phyloP scores from a whole-genome alignment of 2,888 invertebrate species.

The Stenoptilia bipunctidactyla region DNA sequence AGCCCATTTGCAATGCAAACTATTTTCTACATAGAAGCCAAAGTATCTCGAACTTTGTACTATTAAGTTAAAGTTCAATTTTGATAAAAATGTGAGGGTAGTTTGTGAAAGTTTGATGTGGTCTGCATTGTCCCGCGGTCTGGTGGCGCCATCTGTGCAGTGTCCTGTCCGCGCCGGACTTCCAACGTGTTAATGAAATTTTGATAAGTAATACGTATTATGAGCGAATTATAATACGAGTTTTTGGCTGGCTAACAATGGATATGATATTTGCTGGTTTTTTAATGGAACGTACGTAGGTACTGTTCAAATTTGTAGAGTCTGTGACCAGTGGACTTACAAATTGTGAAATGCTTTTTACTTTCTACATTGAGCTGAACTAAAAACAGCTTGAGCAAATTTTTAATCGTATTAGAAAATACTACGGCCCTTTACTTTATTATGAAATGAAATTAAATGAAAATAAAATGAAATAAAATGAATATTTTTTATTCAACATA shows the following conservation, averaged over 20 bases:
- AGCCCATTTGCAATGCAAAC: not conserved
- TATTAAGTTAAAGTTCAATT: not conserved
- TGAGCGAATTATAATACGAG: slow-evolving; percentile 19
- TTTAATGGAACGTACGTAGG: not conserved
- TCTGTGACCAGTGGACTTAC: too few species aligned
- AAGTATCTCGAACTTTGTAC: not conserved
- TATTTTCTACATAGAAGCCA: not conserved
- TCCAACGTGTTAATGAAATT: slow-evolving; percentile 50
- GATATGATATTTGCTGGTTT: not conserved
- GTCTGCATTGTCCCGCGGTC: slow-evolving; percentile 54
- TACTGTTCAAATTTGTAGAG: too few species aligned
- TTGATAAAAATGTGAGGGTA: not conserved
- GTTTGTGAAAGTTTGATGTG: slow-evolving; percentile 17
- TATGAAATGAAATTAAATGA: too few species aligned
- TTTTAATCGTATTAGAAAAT: too few species aligned
- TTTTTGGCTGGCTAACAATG: not conserved
- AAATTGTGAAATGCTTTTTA: too few species aligned
- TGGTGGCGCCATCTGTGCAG: slow-evolving; percentile 54
- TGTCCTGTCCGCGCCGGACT: slow-evolving; percentile 30
- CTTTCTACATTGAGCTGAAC: too few species aligned
- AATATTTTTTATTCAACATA: too few species aligned
- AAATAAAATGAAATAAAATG: too few species aligned
- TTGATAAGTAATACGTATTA: slow-evolving; percentile 55
- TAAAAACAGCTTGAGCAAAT: too few species aligned
- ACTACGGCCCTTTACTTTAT: too few species aligned